A percentile compares a stretch with the other conserved stretches of the same genome.
These are phyloP conservation scores for Tachina lurida DNA, from an alignment of 2,888 invertebrate species.

Conservation along the genomic window DNA sequence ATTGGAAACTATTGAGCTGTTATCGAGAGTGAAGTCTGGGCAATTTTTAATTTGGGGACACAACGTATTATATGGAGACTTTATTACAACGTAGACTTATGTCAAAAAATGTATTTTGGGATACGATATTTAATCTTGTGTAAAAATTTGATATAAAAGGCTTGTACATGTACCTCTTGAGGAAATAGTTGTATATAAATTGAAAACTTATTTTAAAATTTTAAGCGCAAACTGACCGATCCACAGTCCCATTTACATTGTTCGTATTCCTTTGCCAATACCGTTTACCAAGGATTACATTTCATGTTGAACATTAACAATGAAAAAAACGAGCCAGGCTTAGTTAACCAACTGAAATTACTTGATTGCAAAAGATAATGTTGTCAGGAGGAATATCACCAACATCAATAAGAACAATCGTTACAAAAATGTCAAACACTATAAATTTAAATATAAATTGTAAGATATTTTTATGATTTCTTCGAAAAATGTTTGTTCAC, in stretches of 20 bases:
- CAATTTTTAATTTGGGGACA: too few relatives aligned
- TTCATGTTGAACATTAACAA: slow-evolving; percentile 24
- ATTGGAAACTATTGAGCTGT: too few relatives aligned
- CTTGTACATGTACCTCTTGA: too few relatives aligned
- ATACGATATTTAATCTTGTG: too few relatives aligned
- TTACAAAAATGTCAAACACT: slow-evolving; percentile 66
- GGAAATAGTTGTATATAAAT: slow-evolving; percentile 25
- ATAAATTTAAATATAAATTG: slow-evolving; percentile 57
- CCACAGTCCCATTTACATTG: not conserved
- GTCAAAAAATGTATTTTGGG: too few relatives aligned
- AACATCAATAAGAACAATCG: slow-evolving; percentile 25
- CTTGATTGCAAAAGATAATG: not conserved
- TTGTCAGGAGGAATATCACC: slow-evolving; percentile 17
- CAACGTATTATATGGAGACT: too few relatives aligned
- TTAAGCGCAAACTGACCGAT: not conserved
- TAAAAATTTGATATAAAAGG: too few relatives aligned
- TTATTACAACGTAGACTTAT: too few relatives aligned
- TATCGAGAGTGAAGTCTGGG: too few relatives aligned
- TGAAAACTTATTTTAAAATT: slow-evolving; percentile 30
- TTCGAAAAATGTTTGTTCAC: slow-evolving; percentile 46
- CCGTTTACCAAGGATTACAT: not conserved
- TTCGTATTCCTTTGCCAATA: not conserved
- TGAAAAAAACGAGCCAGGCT: not conserved
- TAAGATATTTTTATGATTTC: slow-evolving; percentile 72
- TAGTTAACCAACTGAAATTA: not conserved